Base-by-base conservation (phyloP, 1,140 invertebrate species). In the Aporrectodea caliginosa region DNA sequence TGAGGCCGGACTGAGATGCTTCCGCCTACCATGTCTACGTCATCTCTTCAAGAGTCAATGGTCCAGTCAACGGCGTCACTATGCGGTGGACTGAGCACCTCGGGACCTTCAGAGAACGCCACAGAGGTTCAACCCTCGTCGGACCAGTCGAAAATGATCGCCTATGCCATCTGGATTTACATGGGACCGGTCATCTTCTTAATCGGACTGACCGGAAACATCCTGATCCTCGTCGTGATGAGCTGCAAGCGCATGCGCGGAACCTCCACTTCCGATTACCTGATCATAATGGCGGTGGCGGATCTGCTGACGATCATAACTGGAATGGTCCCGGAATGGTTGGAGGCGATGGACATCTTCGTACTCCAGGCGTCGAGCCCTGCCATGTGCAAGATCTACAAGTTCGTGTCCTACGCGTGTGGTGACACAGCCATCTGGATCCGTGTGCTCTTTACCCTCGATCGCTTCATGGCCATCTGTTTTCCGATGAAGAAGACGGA, bases 381-480 rank as follows among this genome's bases (percentile, higher is more conserved):
- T 35, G 32, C 72, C n/a, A 68, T 73, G 0, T 83, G 83, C 77
- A 83, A 83, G 71, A 30, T 82, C 22, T 78, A 80, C 58, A 80
- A 78, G 75, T 82, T 83, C 27, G n/a, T 77, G 16, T 77, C 80
- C 58, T 82, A 78, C 72, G 72, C 80, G 16, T 73, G 69, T 71
- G 75, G 31, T 30, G 79, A 82, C 69, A 80, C 78, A 35, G 69
- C 80, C 58, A 81, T 82, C 16, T 83, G 83, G 83, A 79, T 83
- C 1, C 78, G 82, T 6, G 79, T 82, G 1, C 69, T 81, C 12
- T 82, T 83, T 73, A 82, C 83, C 0, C 69, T 83, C n/a, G 83
- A 83, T 43, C 33, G 83, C 12, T 82, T 79, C 35, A 83, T 83
- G 29, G 83, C 82, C 69, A 82, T 83, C 2, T 79, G 78, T 35